A percentile compares a stretch with the other conserved stretches of the same genome.
Evolutionary conservation across 2,888 invertebrate genomes (phyloP).

Genomic region (Gymnoscelis rufifasciata): DNA sequence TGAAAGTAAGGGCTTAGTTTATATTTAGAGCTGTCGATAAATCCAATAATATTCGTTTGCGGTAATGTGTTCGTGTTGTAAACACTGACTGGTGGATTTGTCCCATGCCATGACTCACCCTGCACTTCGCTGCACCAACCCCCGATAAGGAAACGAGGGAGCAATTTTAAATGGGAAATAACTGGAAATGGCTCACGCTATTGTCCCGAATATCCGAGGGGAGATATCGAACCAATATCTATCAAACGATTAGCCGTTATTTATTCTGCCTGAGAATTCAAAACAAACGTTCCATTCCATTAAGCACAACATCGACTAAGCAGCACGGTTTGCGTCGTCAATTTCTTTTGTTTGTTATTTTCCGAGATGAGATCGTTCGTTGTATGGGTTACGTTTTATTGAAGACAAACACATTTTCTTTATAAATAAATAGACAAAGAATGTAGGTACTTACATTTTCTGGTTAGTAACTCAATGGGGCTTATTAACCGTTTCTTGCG

Average conservation of each 20-base stretch:
- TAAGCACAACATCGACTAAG: background rate
- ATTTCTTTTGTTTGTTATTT: background rate
- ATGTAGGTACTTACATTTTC: no score
- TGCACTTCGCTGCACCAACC: slow-evolving; percentile 40
- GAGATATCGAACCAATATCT: slow-evolving; percentile 63
- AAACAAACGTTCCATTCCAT: slow-evolving; percentile 43
- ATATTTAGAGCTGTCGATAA: no score
- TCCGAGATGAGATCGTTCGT: background rate
- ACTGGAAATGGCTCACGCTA: slow-evolving; percentile 72
- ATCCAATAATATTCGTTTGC: no score
- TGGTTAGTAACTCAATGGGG: no score
- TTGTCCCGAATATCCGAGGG: slow-evolving; percentile 64
- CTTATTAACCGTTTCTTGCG: no score
- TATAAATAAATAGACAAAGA: no score
- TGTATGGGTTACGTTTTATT: background rate
- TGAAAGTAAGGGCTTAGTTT: no score
- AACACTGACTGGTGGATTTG: slow-evolving; percentile 15
- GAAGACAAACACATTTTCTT: no score
- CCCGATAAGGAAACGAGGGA: slow-evolving; percentile 67
- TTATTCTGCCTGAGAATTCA: slow-evolving; percentile 66
- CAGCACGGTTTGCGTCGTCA: background rate
- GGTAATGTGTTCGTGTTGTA: slow-evolving; percentile 1
- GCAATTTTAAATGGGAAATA: slow-evolving; percentile 72
- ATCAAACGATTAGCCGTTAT: slow-evolving; percentile 61
- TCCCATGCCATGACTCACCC: slow-evolving; percentile 41